Evolutionary conservation across 2,888 invertebrate species (phyloP), one percentile per base, ranked within the genome.

Genomic region (Spodoptera littoralis): DNA sequence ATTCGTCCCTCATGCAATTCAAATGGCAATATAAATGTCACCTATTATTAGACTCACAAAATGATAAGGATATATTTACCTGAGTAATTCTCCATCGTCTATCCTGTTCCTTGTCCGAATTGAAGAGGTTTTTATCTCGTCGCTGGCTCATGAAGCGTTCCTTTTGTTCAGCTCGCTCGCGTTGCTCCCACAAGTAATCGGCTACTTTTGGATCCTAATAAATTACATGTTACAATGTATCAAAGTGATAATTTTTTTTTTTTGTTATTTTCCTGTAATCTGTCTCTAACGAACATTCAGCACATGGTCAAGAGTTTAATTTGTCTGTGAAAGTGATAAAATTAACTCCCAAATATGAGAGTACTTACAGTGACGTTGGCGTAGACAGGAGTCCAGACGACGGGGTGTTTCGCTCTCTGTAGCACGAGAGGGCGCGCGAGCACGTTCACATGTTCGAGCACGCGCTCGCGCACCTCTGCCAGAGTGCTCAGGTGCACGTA

Each of bases 311-410:
- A n/a, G n/a, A n/a, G n/a, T n/a, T n/a, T n/a, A n/a, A n/a, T n/a
- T n/a, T n/a, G n/a, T n/a, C n/a, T n/a, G n/a, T n/a, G n/a, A 9
- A 9, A 49, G 9, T 27, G 45, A 18, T 3, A 22, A 18, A 45
- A 42, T 3, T 27, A 36, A 12, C 11, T 12, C 11, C 11, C 51
- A 36, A 13, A 18, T 42, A 12, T 12, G 13, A 1, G n/a, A 18
- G 1, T 22, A 76, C 95, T 95, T 92, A 97, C 97, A 79, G 98
- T 97, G 59, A 98, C 96, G 88, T 99, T 99, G 18, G 98, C 98
- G 89, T 99, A 99, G 13, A 99, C 98, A 11, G 99, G 98, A 0
- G 99, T 99, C 99, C 99, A 99, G 8, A 98, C 97, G n/a, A 98
- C 97, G 6, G 98, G 98, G 89, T 98, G 98, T 76, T 97, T 96